A percentile compares a stretch with the other conserved stretches of the same genome.
Conservation (phyloP, 2,797 vertebrate genomes). For the Babyrousa celebensis region DNA sequence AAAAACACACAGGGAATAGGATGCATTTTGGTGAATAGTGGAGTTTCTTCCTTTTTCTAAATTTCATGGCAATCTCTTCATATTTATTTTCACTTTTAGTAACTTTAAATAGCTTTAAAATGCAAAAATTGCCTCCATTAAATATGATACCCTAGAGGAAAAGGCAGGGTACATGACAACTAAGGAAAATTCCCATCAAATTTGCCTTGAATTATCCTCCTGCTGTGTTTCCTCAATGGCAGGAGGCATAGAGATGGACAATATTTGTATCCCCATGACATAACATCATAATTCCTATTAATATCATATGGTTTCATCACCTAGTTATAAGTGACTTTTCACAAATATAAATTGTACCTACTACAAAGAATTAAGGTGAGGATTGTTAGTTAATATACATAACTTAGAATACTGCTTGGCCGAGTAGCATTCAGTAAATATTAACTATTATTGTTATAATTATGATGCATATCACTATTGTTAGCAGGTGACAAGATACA, state of each 20-base stretch:
- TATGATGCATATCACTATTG: not conserved
- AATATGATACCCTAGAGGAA: not conserved
- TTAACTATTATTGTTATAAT: not conserved
- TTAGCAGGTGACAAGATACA: slow-evolving; percentile 19
- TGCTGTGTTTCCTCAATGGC: slow-evolving; percentile 35
- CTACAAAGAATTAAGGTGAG: not conserved
- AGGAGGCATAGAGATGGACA: not conserved
- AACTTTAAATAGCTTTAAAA: slow-evolving; percentile 51
- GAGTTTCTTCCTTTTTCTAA: slow-evolving; percentile 45
- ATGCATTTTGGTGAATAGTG: not conserved
- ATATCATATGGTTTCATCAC: slow-evolving; percentile 40
- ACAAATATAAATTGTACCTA: slow-evolving; percentile 29
- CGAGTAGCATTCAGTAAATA: not conserved
- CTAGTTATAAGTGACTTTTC: slow-evolving; percentile 49
- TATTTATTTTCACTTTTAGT: slow-evolving; percentile 47
- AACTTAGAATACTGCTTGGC: not conserved
- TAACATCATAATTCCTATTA: slow-evolving; percentile 1
- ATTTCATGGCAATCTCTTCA: not conserved
- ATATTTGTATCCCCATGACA: not conserved
- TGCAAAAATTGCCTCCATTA: not conserved
- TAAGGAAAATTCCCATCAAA: slow-evolving; percentile 38
- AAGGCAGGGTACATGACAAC: not conserved
- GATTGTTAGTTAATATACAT: slow-evolving; percentile 15
- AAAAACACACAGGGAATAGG: not conserved
- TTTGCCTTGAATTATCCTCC: not conserved